Evolutionary conservation across 2,888 invertebrate genomes (phyloP).

Genomic region (Portevinia maculata): DNA sequence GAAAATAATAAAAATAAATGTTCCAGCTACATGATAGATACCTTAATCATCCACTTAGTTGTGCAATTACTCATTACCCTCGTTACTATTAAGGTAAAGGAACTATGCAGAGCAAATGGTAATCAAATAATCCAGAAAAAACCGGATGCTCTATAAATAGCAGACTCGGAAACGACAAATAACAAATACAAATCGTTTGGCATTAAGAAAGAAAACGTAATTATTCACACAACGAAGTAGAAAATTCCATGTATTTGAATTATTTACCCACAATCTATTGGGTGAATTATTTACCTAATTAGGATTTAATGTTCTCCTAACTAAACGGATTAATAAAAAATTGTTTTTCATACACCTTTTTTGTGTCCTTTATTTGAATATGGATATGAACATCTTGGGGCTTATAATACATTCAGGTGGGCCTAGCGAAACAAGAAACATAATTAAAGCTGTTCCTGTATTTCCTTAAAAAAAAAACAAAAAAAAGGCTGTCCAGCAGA

Average conservation of each 20-base stretch:
- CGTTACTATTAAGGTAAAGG: slow-evolving; percentile 26
- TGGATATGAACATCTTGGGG: too few relatives aligned
- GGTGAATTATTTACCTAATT: too few relatives aligned
- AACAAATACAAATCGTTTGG: slow-evolving; percentile 3
- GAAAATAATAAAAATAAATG: slow-evolving; percentile 34
- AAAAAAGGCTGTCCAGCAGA: too few relatives aligned
- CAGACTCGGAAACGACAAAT: slow-evolving; percentile 4
- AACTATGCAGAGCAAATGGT: not conserved
- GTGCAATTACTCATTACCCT: slow-evolving; percentile 25
- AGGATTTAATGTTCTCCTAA: too few relatives aligned
- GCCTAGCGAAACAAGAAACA: too few relatives aligned
- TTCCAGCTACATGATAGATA: slow-evolving; percentile 34
- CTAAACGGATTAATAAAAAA: too few relatives aligned
- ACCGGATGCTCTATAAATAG: slow-evolving; percentile 7
- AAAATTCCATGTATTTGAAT: not conserved
- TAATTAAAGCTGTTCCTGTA: too few relatives aligned
- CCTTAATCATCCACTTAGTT: slow-evolving; percentile 9
- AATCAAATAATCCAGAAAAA: slow-evolving; percentile 27
- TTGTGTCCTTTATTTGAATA: too few relatives aligned
- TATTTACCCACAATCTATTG: not conserved
- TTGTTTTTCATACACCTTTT: too few relatives aligned
- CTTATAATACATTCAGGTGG: too few relatives aligned
- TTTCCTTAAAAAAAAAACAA: too few relatives aligned
- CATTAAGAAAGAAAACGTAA: slow-evolving; percentile 6
- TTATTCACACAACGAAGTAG: slow-evolving; percentile 6